Conservation (phyloP, 2,113 vertebrate species). For the Mustela nigripes region DNA sequence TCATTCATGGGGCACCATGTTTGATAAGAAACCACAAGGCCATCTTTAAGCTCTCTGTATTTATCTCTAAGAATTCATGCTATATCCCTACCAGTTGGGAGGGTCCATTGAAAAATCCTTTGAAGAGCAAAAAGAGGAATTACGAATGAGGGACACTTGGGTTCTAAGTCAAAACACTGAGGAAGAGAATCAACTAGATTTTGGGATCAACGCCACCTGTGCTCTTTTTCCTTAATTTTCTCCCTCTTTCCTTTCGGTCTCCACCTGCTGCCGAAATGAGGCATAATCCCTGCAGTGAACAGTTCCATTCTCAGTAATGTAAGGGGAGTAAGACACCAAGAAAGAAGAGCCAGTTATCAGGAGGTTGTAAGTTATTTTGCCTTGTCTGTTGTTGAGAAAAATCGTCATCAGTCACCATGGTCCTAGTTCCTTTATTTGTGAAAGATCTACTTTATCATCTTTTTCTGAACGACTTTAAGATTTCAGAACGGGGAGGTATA, state of each 20-base stretch:
- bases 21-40: background rate
- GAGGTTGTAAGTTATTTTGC: background rate
- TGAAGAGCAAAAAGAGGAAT: background rate
- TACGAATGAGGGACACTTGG: background rate
- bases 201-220: background rate
- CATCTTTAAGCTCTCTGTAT: background rate
- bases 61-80: background rate
- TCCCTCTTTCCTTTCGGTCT: background rate
- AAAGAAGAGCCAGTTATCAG: background rate
- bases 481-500: background rate
- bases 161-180: background rate
- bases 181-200: background rate
- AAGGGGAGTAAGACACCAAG: background rate
- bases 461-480: background rate
- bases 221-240: background rate
- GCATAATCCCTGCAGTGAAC: background rate
- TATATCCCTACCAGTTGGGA: background rate
- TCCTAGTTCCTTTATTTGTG: background rate
- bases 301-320: background rate
- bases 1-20: background rate
- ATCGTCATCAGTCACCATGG: background rate
- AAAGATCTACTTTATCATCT: background rate
- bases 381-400: background rate
- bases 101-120: background rate
- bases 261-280: background rate